phyloP scores from a whole-genome alignment of 1,140 invertebrate species.

The Archegozetes longisetosus region DNA sequence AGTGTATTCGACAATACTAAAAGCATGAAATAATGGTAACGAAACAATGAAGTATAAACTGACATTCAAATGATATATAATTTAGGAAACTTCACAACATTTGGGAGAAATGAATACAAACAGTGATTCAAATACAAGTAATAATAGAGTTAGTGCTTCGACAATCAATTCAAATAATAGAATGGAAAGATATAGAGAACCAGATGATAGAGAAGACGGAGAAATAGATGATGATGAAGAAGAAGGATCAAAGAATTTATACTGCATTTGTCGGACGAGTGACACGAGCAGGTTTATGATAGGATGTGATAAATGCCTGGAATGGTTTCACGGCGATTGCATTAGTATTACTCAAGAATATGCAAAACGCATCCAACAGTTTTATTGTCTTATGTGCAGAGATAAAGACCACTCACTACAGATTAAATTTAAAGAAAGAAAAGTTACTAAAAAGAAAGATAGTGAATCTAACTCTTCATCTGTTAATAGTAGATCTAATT shows the following conservation, averaged over 20 bases:
- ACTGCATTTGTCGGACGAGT: constrained; percentile 83
- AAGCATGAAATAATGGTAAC: too few relatives aligned
- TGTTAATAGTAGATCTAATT: not conserved
- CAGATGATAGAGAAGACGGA: not conserved
- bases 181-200: too few relatives aligned
- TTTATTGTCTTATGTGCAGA: constrained; percentile 51
- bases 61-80: too few relatives aligned
- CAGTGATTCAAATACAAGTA: too few relatives aligned
- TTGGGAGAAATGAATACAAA: too few relatives aligned
- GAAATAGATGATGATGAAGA: not conserved
- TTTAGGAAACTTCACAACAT: too few relatives aligned
- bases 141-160: too few relatives aligned
- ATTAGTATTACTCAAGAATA: constrained; percentile 85
- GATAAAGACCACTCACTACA: constrained; percentile 60
- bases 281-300: constrained; percentile 93
- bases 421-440: constrained; percentile 55
- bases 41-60: too few relatives aligned
- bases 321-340: constrained; percentile 97
- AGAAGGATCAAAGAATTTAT: constrained; percentile 41
- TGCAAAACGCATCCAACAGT: constrained; percentile 80
- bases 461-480: not conserved
- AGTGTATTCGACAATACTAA: too few relatives aligned
- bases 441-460: constrained; percentile 24
- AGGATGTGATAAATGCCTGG: constrained; percentile 89
- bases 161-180: too few relatives aligned